Evolutionary conservation across 1,140 invertebrate species (phyloP), one percentile per base, ranked within the genome.

Genomic region (Dreissena polymorpha): DNA sequence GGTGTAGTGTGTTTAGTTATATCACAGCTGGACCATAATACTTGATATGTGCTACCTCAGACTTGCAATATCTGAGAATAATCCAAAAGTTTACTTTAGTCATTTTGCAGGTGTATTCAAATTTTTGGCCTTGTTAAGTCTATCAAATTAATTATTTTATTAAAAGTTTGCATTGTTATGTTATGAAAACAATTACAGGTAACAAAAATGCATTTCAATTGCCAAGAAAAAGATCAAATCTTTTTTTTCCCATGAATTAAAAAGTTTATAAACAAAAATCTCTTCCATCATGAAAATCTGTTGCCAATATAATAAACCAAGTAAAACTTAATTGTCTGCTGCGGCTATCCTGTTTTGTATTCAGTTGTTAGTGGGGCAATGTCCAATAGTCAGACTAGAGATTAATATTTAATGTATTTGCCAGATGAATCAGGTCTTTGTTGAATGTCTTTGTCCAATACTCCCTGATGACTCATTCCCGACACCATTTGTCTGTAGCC

Each of bases 351-450:
- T 39, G 39, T 39, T 39, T 39, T 5, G 39, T 39, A 39, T 39
- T 39, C 39, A 39, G 39, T 39, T 39, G 39, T 39, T 39, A 39
- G 39, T 39, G 74, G 65, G 53, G 65, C 53, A 53, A 65, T 76
- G 63, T 76, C 27, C 16, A n/a, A 67, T 76, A 76, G 74, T 76
- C 74, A 76, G 65, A 76, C 65, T 76, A 68, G 76, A 78, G 76
- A 78, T 78, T 78, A 78, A 53, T 78, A 67, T 78, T 69, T 78
- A 55, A 78, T 78, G 67, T 68, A 53, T 78, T 78, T 75, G 51
- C 64, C 76, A 69, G 65, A 78, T 78, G 65, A 78, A 57, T 78
- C 76, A 78, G 76, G 76, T 68, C 53, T 78, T 78, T 70, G 25
- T 29, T 78, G 76, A 68, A 39, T 69, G 57, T 29, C 39, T 69